Evolutionary conservation across 1,140 invertebrate species (phyloP).

Genomic region (Anastrepha obliqua): DNA sequence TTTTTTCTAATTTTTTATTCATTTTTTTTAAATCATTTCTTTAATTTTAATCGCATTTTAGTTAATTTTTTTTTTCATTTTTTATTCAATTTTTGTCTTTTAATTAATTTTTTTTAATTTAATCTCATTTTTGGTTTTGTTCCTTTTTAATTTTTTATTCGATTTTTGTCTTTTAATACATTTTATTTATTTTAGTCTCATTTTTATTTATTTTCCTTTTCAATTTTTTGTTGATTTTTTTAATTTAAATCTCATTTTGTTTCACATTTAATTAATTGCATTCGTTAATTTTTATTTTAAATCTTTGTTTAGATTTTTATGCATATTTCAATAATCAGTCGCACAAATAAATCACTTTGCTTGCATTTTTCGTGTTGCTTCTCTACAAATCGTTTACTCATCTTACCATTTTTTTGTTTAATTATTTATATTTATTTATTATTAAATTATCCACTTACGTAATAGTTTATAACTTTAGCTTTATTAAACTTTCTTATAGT

Average conservation of each 20-base stretch:
- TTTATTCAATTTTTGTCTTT: background rate
- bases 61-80: background rate
- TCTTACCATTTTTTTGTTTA: background rate
- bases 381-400: slow-evolving; percentile 50
- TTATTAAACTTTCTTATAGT: background rate
- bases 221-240: too few species aligned
- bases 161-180: too few species aligned
- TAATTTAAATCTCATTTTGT: background rate
- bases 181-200: too few species aligned
- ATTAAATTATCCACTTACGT: background rate
- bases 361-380: slow-evolving; percentile 60
- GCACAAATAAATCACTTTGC: slow-evolving; percentile 72
- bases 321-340: slow-evolving; percentile 72
- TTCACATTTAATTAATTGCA: background rate
- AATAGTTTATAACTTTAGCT: background rate
- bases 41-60: background rate
- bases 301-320: slow-evolving; percentile 37
- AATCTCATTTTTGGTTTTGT: background rate
- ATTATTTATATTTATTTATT: background rate
- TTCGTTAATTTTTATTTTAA: slow-evolving; percentile 28
- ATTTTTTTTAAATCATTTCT: background rate
- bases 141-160: too few species aligned
- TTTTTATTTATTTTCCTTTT: too few species aligned
- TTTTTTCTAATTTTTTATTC: background rate
- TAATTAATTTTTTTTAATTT: too few species aligned